phyloP scores from a whole-genome alignment of 1,140 invertebrate genomes.

The Octopus bimaculoides region DNA sequence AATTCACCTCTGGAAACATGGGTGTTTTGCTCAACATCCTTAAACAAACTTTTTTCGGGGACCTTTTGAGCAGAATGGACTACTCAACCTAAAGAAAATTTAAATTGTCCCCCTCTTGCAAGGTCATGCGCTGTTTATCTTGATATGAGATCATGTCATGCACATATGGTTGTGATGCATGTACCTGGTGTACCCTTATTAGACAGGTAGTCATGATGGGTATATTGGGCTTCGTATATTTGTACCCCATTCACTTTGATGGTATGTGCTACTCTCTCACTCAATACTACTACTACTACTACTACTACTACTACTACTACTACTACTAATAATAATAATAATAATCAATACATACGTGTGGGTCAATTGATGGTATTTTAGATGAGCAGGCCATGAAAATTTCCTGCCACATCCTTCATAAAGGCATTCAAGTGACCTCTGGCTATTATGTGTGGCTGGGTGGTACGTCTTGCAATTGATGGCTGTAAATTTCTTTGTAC shows the following conservation, averaged over 20 bases:
- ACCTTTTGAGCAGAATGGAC: too few relatives aligned
- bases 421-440: conserved; percentile 30
- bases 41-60: too few relatives aligned
- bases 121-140: too few relatives aligned
- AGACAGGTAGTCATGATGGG: neutral
- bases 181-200: neutral
- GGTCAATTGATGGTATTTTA: conserved; percentile 47
- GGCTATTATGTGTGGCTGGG: conserved; percentile 16
- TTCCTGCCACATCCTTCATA: conserved; percentile 36
- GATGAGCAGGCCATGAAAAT: conserved; percentile 44
- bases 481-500: conserved; percentile 28
- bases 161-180: neutral
- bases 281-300: neutral
- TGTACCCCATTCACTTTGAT: neutral
- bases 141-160: too few relatives aligned
- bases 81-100: too few relatives aligned
- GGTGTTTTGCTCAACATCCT: too few relatives aligned
- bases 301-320: neutral
- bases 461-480: conserved; percentile 21
- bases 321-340: neutral
- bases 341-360: conserved; percentile 37
- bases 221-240: neutral
- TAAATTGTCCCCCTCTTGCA: too few relatives aligned
- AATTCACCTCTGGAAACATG: too few relatives aligned
- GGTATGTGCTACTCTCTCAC: neutral